Evolutionary conservation across 64 coral and sea anemone genomes (phyloP).

Genomic region (Acropora tenuis): DNA sequence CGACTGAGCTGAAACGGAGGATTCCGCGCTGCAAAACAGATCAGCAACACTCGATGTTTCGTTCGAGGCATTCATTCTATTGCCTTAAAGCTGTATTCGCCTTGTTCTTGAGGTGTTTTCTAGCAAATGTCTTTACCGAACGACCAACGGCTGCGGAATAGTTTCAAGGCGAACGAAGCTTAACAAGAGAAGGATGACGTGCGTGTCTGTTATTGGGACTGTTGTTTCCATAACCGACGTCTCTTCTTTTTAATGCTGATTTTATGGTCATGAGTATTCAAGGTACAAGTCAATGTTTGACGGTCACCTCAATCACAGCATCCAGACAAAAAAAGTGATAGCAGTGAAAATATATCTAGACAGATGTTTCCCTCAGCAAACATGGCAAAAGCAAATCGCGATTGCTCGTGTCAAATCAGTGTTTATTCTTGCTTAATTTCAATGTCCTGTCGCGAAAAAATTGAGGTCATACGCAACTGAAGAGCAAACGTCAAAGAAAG

Average conservation of each 20-base stretch:
- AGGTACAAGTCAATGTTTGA: no score
- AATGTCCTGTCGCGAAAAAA: neutral
- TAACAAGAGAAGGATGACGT: no score
- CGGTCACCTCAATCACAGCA: no score
- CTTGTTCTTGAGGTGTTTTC: no score
- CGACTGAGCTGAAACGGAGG: neutral
- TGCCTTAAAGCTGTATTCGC: no score
- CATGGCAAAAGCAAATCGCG: neutral
- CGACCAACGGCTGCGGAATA: neutral
- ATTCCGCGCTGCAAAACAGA: neutral
- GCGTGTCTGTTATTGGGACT: no score
- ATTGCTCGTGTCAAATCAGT: neutral
- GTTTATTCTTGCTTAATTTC: neutral
- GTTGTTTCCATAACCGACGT: no score
- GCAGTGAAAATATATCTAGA: neutral
- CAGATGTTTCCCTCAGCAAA: neutral
- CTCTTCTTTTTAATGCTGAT: no score
- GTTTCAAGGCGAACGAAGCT: no score
- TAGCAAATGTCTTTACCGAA: neutral
- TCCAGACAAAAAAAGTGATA: no score
- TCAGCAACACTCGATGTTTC: neutral
- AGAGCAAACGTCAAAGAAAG: neutral
- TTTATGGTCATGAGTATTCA: no score
- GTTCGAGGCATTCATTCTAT: slow-evolving; percentile 5
- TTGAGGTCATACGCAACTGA: neutral